Evolutionary conservation across 2,797 vertebrate species (phyloP).

Genomic region (Lophotriccus pileatus): DNA sequence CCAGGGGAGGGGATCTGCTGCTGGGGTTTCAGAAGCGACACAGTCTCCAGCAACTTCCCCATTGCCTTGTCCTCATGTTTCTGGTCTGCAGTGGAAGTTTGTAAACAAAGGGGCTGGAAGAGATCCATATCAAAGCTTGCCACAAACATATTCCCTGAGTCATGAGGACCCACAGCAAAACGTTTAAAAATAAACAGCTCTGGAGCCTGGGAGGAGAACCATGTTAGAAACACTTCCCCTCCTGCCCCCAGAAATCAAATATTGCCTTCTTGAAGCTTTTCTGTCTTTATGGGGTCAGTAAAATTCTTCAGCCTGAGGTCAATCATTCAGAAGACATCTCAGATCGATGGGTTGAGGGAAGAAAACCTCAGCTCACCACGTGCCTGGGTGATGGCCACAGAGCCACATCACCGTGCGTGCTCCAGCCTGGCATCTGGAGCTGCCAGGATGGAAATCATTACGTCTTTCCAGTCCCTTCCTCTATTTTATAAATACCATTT

Average conservation of each 20-base stretch:
- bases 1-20: neutral
- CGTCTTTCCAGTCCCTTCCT: constrained; percentile 33
- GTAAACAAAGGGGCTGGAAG: constrained; percentile 48
- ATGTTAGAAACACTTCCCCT: constrained; percentile 22
- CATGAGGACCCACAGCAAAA: constrained; percentile 29
- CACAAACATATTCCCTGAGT: constrained; percentile 24
- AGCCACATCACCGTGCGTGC: neutral
- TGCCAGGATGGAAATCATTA: neutral
- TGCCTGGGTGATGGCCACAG: neutral
- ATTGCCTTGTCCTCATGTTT: neutral
- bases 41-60: constrained; percentile 16
- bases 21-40: neutral
- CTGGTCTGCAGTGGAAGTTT: neutral
- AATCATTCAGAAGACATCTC: neutral
- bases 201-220: neutral
- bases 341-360: neutral
- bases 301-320: neutral
- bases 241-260: neutral
- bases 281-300: neutral
- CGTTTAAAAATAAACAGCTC: constrained; percentile 28
- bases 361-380: neutral
- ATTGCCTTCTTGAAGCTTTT: neutral
- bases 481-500: constrained; percentile 55
- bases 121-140: neutral
- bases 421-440: neutral